Evolutionary conservation across 2,797 vertebrate species (phyloP).

Genomic region (Gallirallus australis): DNA sequence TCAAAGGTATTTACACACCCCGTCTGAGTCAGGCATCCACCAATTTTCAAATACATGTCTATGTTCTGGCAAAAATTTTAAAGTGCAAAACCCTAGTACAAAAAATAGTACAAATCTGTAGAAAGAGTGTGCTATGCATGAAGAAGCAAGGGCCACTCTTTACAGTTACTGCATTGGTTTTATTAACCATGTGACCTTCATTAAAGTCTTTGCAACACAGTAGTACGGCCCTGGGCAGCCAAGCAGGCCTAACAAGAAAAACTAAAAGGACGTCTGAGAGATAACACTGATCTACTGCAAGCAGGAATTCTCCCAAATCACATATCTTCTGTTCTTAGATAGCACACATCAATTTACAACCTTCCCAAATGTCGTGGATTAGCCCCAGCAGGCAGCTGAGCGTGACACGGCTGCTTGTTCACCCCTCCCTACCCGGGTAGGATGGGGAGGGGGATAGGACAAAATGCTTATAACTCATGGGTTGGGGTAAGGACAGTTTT

Average conservation of each 20-base stretch:
- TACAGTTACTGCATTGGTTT: neutral
- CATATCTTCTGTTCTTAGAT: neutral
- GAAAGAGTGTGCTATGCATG: neutral
- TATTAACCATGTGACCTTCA: neutral
- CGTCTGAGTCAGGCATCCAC: neutral
- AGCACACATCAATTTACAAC: neutral
- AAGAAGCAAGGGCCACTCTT: neutral
- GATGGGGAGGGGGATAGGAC: too few species aligned
- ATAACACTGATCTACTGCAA: neutral
- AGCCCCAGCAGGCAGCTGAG: too few species aligned
- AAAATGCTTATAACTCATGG: too few species aligned
- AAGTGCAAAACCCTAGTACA: neutral
- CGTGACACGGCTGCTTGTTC: too few species aligned
- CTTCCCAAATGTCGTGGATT: neutral
- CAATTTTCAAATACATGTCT: neutral
- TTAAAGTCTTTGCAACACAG: neutral
- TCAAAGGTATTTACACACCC: neutral
- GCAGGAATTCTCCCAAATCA: neutral
- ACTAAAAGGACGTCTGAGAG: neutral
- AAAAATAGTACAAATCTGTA: neutral
- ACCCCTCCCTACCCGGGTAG: too few species aligned
- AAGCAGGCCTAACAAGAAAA: slow-evolving; percentile 26
- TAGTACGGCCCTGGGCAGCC: neutral
- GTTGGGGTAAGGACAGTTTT: too few species aligned
- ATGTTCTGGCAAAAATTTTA: neutral